Conservation (phyloP, 1,140 invertebrate genomes). For the Atopsyche davidsoni region DNA sequence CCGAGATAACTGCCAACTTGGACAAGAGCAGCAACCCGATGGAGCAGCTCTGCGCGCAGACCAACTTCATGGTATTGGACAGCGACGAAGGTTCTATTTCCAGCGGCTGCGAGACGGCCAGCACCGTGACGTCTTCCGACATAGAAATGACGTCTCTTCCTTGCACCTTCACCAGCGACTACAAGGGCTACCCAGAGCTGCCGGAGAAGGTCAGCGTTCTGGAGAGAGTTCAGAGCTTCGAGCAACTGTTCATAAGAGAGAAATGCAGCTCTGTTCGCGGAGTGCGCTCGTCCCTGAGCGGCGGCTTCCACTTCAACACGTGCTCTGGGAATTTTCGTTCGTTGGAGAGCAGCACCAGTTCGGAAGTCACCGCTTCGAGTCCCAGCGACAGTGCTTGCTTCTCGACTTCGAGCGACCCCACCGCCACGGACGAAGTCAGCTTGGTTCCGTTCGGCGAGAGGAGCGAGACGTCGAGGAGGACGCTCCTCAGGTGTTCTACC, state of each 20-base stretch:
- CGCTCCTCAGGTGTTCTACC: slow-evolving; percentile 38
- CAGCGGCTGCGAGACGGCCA: slow-evolving; percentile 71
- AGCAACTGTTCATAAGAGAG: slow-evolving; percentile 33
- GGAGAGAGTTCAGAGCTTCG: slow-evolving; percentile 34
- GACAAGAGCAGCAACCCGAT: slow-evolving; percentile 27
- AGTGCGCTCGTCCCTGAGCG: slow-evolving; percentile 16
- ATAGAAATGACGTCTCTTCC: slow-evolving; percentile 45
- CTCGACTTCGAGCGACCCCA: slow-evolving; percentile 18
- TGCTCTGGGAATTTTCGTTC: background rate
- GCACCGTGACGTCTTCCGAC: slow-evolving; percentile 55
- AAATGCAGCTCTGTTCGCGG: slow-evolving; percentile 19
- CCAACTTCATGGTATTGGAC: slow-evolving; percentile 50
- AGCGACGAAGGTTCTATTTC: slow-evolving; percentile 70
- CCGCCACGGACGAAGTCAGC: slow-evolving; percentile 38
- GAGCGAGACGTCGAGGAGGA: slow-evolving; percentile 27
- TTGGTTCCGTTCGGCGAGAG: slow-evolving; percentile 45
- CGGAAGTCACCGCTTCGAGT: slow-evolving; percentile 15
- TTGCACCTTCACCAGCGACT: slow-evolving; percentile 38
- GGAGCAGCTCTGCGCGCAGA: slow-evolving; percentile 35
- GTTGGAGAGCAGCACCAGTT: background rate
- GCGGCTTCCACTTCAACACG: slow-evolving; percentile 11
- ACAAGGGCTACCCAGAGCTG: slow-evolving; percentile 29
- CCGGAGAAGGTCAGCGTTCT: slow-evolving; percentile 34
- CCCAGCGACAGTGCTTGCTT: slow-evolving; percentile 22
- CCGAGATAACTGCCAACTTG: slow-evolving; percentile 28